phyloP scores from a whole-genome alignment of 1,140 invertebrate genomes.

The Amphibalanus amphitrite region DNA sequence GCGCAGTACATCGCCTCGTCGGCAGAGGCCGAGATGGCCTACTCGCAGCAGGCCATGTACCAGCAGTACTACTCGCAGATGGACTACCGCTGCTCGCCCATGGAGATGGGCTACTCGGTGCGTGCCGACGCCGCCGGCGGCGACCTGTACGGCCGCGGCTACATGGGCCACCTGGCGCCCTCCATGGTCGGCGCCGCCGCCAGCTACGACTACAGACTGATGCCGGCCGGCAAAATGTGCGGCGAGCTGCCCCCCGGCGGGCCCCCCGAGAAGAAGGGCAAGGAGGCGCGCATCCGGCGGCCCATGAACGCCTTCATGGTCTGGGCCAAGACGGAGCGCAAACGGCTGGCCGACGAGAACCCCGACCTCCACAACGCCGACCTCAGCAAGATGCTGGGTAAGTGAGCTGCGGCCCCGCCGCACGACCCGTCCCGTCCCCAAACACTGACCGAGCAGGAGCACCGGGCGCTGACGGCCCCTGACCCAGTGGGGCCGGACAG shows the following conservation, averaged over 20 bases:
- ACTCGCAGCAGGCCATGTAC: background rate
- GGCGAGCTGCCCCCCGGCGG: background rate
- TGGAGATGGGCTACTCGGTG: background rate
- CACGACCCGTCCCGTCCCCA: no score
- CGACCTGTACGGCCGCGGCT: background rate
- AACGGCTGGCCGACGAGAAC: slow-evolving; percentile 83
- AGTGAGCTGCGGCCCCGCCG: slow-evolving; percentile 31
- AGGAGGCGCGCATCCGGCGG: slow-evolving; percentile 64
- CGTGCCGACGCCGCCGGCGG: background rate
- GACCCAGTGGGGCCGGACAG: no score
- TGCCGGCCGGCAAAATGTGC: background rate
- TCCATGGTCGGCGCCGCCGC: background rate
- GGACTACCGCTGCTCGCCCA: background rate
- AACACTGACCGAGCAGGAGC: no score
- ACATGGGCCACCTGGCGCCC: background rate
- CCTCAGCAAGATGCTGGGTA: slow-evolving; percentile 87
- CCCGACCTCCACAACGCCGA: slow-evolving; percentile 87
- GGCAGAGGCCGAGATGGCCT: background rate
- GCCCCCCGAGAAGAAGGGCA: background rate
- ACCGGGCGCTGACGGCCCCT: no score
- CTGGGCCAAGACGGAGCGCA: slow-evolving; percentile 84
- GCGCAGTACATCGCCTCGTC: background rate
- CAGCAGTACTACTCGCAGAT: background rate
- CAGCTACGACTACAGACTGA: background rate
- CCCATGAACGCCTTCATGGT: slow-evolving; percentile 95